A percentile compares a stretch with the other conserved stretches of the same genome.
Evolutionary conservation across 2,113 vertebrate genomes (phyloP).

Genomic region (Brienomyrus longianalis): DNA sequence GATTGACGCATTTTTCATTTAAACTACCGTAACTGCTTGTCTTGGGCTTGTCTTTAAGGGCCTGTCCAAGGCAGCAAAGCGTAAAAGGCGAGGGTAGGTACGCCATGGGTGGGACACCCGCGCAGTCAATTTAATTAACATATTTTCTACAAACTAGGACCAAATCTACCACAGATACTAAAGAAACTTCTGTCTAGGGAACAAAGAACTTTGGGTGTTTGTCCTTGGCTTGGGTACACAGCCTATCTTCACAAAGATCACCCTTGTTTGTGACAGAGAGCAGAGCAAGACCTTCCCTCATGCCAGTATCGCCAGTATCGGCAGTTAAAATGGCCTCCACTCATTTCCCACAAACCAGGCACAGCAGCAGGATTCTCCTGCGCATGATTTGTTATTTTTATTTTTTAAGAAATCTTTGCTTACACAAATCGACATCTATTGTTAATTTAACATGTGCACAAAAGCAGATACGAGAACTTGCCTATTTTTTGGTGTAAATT

Average conservation of each 20-base stretch:
- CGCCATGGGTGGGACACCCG: background rate
- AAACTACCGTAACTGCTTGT: background rate
- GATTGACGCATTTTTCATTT: background rate
- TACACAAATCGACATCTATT: background rate
- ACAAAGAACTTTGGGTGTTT: background rate
- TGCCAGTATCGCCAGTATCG: background rate
- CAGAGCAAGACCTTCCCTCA: background rate
- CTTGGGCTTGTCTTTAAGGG: background rate
- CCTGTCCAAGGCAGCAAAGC: background rate
- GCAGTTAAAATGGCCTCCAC: background rate
- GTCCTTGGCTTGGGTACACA: background rate
- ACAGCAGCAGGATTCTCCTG: background rate
- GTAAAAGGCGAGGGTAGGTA: background rate
- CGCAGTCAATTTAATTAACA: background rate
- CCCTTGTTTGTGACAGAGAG: background rate
- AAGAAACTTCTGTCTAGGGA: background rate
- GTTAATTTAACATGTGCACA: background rate
- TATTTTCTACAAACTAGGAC: background rate
- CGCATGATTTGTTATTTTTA: background rate
- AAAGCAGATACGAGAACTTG: background rate
- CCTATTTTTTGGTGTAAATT: background rate
- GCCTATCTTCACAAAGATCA: background rate
- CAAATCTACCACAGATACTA: background rate
- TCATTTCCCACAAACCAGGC: background rate
- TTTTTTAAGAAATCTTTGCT: background rate